Evolutionary conservation across 1,140 invertebrate genomes (phyloP), one percentile per base, ranked within the genome.

Genomic region (Gonatopus flavifemur): DNA sequence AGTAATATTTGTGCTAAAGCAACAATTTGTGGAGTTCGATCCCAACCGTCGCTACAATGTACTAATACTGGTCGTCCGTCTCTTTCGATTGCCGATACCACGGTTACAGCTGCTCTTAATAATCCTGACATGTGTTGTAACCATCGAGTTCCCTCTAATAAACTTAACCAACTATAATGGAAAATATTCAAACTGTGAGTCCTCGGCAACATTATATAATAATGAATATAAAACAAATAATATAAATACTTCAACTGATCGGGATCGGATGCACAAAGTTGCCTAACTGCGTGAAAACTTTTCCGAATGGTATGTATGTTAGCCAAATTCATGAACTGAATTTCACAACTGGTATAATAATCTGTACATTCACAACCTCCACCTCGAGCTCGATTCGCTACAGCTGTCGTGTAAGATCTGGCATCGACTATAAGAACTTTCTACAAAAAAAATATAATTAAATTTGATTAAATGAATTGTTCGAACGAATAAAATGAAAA

Each of bases 41-140:
- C 95, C 95, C 95, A 98, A 6, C 95, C 95, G 80, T 98, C 95
- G 2, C 91, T 94, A 76, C 95, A 98, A 72, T 98, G 95, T 0
- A 98, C 93, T 40, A 98, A 80, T 28, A 95, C 94, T 19, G 96
- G 94, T 22, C 93, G 84, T 48, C 87, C 91, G 48, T 94, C 89
- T 22, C 84, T 81, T 55, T 90, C 87, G 31, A 94, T 86, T 0
- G 91, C 88, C 40, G 86, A 87, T 0, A 87, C 88, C 18, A 93
- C 88, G 4, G 87, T 85, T 18, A 86, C 81, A 1, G 93, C 89
- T 19, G 92, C 88, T 48, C 87, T 86, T 48, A 94, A 68, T 22
- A 98, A 78, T 6, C 88, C 88, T 7, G 89, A 88, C 70, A 97
- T 86, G 70, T 96, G 89, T 60, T 91, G 88, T 52, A 96, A 78